Conservation (phyloP, 2,888 invertebrate genomes). For the Patella pellucida region DNA sequence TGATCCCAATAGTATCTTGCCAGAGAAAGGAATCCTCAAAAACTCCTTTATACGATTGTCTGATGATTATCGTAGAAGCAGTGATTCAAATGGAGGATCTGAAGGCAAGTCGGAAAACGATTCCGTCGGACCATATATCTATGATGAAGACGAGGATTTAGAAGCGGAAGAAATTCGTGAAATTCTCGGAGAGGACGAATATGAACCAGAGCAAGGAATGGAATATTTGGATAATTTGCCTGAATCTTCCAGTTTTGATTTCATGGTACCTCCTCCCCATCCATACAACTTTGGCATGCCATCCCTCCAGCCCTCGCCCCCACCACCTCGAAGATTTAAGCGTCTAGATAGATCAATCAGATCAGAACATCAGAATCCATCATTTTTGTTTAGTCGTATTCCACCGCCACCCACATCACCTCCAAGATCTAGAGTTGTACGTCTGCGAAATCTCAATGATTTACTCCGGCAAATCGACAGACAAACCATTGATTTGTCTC, state of each 20-base stretch:
- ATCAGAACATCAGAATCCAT: constrained; percentile 30
- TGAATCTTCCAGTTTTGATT: constrained; percentile 60
- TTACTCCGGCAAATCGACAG: constrained; percentile 54
- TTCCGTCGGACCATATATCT: constrained; percentile 51
- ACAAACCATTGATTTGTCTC: constrained; percentile 62
- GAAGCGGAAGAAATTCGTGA: constrained; percentile 61
- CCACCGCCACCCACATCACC: constrained; percentile 49
- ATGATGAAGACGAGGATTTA: constrained; percentile 57
- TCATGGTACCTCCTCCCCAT: constrained; percentile 54
- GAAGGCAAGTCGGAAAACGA: constrained; percentile 46
- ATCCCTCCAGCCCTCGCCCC: constrained; percentile 46
- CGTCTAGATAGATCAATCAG: constrained; percentile 17
- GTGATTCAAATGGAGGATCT: constrained; percentile 51
- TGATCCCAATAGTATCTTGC: constrained; percentile 60
- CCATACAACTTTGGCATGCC: constrained; percentile 55
- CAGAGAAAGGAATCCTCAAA: constrained; percentile 67
- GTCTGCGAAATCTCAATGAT: constrained; percentile 58
- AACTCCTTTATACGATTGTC: constrained; percentile 45
- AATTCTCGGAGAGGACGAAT: constrained; percentile 52
- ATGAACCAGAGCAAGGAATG: constrained; percentile 45
- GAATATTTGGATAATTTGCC: constrained; percentile 56
- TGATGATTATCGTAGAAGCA: constrained; percentile 44
- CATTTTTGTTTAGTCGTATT: constrained; percentile 56
- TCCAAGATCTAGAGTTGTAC: constrained; percentile 55
- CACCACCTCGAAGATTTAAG: constrained; percentile 39